phyloP scores from a whole-genome alignment of 2,797 vertebrate genomes.

The Acanthiza pusilla region DNA sequence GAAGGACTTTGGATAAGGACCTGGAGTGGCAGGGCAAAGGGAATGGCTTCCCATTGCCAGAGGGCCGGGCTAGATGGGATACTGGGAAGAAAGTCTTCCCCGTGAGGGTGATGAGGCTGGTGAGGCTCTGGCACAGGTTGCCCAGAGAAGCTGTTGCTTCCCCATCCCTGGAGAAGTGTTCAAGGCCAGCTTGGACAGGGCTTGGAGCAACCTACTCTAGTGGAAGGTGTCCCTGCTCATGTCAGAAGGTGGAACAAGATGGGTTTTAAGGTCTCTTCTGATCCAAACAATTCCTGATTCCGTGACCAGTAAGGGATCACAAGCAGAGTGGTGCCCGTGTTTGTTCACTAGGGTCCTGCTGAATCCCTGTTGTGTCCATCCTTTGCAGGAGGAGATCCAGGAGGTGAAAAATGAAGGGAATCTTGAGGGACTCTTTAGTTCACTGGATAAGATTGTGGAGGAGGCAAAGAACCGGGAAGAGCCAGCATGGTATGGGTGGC shows the following conservation, averaged over 20 bases:
- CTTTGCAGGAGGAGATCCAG: slow-evolving; percentile 82
- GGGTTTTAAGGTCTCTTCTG: neutral
- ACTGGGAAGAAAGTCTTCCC: neutral
- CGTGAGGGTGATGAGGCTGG: rapidly evolving
- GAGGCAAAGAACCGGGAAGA: slow-evolving; percentile 69
- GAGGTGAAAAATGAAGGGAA: slow-evolving; percentile 85
- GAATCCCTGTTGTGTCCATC: neutral
- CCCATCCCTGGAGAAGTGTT: neutral
- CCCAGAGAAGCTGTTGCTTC: neutral
- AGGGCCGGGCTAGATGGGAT: neutral
- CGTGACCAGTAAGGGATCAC: rapidly evolving
- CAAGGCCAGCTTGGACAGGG: neutral
- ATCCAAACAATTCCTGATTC: neutral
- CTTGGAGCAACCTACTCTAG: rapidly evolving
- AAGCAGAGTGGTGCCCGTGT: neutral
- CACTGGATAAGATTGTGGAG: slow-evolving; percentile 83
- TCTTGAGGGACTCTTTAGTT: slow-evolving; percentile 80
- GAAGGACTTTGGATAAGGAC: neutral
- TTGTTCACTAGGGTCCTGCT: neutral
- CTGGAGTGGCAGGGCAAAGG: neutral
- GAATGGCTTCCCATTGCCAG: neutral
- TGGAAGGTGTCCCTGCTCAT: neutral
- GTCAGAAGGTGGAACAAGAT: neutral
- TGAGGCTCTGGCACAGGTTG: neutral
- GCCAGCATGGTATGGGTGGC: slow-evolving; percentile 78